Evolutionary conservation across 2,888 invertebrate species (phyloP), one percentile per base, ranked within the genome.

Genomic region (Eristalis pertinax): DNA sequence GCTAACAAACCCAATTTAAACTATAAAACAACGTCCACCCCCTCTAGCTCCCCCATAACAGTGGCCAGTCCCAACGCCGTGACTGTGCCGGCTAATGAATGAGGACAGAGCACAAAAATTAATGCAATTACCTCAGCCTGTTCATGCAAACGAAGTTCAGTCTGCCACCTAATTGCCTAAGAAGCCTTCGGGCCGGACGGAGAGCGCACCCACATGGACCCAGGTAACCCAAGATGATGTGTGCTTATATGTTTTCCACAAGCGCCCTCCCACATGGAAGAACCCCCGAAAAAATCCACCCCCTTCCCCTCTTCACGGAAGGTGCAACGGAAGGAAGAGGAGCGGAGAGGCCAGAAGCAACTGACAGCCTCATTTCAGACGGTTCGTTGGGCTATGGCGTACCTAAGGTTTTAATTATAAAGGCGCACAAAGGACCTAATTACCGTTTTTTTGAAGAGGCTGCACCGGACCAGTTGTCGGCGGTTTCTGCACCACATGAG

Each of bases 391-490:
- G 76, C 62, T 87, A 80, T 76, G 80, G 87, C 62, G 73, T 77
- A 87, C 84, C 87, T 87, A 69, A 80, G 87, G 84, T 87, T 87
- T 87, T 87, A 87, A 87, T 87, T 87, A 87, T 87, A 87, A 87
- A 87, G 87, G 87, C 87, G 84, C 68, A 87, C 87, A 87, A 87
- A 87, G 87, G 87, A 87, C 84, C 87, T 87, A 87, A 87, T 87
- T 87, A 87, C 87, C 84, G 84, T 84, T 84, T 87, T 32, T 87
- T 84, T 80, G 75, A 84, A 87, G 87, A 80, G 87, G 76, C 84
- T 87, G 87, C 84, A 83, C 65, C 84, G 87, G 84, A 83, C 87
- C 79, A 84, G 83, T 80, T 87, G 72, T 69, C 76, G 64, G 84
- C 79, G 87, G 87, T 87, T 87, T 87, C 64, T 84, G 78, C 79